Percentiles rank a stretch among this genome's conserved stretches.
Conservation (phyloP, 2,888 invertebrate species). For the Isoperla grammatica region DNA sequence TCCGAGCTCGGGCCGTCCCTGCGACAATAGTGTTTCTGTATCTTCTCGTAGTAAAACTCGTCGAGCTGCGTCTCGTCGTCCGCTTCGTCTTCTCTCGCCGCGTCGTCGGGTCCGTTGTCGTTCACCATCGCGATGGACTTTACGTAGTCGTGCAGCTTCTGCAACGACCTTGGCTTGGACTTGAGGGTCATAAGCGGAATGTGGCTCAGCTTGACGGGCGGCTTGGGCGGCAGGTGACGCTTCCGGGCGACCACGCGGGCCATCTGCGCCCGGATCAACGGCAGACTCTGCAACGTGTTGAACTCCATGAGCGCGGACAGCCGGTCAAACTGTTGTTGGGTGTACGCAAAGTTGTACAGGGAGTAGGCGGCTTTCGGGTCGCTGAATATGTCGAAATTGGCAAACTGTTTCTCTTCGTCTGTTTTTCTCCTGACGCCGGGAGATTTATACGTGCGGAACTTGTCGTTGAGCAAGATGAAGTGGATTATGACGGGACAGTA, state of each 20-base stretch:
- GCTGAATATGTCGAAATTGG: slow-evolving; percentile 43
- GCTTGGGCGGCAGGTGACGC: not conserved
- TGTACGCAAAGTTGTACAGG: slow-evolving; percentile 45
- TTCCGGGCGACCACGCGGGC: slow-evolving; percentile 36
- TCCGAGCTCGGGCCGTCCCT: too few relatives aligned
- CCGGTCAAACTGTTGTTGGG: slow-evolving; percentile 41
- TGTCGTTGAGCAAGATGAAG: slow-evolving; percentile 43
- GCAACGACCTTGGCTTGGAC: not conserved
- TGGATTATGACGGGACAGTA: slow-evolving; percentile 44
- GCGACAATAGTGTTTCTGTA: too few relatives aligned
- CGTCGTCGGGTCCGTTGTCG: not conserved
- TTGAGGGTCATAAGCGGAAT: not conserved
- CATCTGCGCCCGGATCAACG: slow-evolving; percentile 40
- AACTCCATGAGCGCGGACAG: slow-evolving; percentile 44
- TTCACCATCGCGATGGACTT: not conserved
- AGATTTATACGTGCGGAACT: slow-evolving; percentile 40
- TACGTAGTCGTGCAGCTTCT: not conserved
- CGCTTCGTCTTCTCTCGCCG: too few relatives aligned
- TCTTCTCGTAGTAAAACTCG: too few relatives aligned
- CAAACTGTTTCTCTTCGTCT: slow-evolving; percentile 42
- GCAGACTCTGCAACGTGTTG: slow-evolving; percentile 41
- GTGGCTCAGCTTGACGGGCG: not conserved
- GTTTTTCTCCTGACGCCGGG: slow-evolving; percentile 42
- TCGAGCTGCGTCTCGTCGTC: too few relatives aligned
- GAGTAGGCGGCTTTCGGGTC: slow-evolving; percentile 43